Base-by-base conservation (phyloP, 2,888 invertebrate species). In the Caenorhabditis zanzibari region DNA sequence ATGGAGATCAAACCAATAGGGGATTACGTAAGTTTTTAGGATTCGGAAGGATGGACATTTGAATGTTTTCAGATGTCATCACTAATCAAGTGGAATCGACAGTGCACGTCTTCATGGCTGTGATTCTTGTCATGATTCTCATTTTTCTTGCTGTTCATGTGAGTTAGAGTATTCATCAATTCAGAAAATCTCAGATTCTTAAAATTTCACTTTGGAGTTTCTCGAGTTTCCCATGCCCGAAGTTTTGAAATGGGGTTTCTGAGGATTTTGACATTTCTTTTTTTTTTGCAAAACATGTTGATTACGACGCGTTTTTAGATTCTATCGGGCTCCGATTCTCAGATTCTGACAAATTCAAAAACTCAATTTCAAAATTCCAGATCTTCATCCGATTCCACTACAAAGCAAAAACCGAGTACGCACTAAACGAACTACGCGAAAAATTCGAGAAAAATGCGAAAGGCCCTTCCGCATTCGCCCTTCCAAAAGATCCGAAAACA, bases 351-450 rank as follows among this genome's bases (percentile, higher is more conserved):
- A n/a, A n/a, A n/a, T n/a, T n/a, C n/a, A n/a, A n/a, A n/a, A n/a
- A n/a, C n/a, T n/a, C 10, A 1, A 12, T 26, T 54, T 7, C 1
- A 12, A 54, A 10, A 9, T 49, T 81, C 0, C 76, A 81, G 81
- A 24, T 69, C 7, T 71, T 75, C 71, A 75, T 81, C n/a, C 81
- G 81, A 47, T 64, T 71, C 41, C 81, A 81, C 64, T 81, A 81
- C 75, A 81, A 81, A 64, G 76, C 81, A 22, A 81, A 81, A 35
- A 81, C 81, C 26, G 81, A 81, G 4, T 71, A 81, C 41, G 76
- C 76, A 3, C 81, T 81, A 19, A 64, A 69, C 26, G 81, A 81
- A 16, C 47, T 81, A 9, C 54, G 56, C 1, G 81, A 81, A 16
- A 81, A 81, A 24, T 74, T 61, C 54, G 81, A 81, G 35, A 59